phyloP scores from a whole-genome alignment of 2,888 invertebrate species.

The Odontomyia ornata region DNA sequence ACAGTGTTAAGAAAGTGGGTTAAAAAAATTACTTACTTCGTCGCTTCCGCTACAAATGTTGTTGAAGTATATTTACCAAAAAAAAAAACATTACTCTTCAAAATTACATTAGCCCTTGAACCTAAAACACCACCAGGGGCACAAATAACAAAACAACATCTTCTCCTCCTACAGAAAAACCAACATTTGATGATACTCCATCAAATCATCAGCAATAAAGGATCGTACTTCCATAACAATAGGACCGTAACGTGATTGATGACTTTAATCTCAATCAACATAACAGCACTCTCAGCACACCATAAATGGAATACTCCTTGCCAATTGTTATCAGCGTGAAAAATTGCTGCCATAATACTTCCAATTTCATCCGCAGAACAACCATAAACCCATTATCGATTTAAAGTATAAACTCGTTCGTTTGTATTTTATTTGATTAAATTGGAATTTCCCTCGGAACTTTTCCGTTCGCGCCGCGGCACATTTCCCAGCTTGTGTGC shows the following conservation, averaged over 20 bases:
- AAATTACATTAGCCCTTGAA: too few species aligned
- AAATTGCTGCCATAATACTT: conserved; percentile 2
- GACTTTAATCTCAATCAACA: background rate
- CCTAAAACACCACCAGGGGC: too few species aligned
- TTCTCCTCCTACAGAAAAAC: too few species aligned
- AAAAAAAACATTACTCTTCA: too few species aligned
- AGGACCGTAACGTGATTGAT: background rate
- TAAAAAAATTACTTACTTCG: too few species aligned
- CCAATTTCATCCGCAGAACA: background rate
- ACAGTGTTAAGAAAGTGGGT: too few species aligned
- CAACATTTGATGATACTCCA: background rate
- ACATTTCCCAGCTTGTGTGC: background rate
- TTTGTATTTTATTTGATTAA: conserved; percentile 21
- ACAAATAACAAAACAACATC: too few species aligned
- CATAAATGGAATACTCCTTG: background rate
- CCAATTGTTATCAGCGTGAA: background rate
- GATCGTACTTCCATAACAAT: background rate
- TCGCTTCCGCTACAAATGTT: too few species aligned
- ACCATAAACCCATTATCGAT: conserved; percentile 17
- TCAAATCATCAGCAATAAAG: background rate
- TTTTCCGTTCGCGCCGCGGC: background rate
- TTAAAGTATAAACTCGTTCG: background rate
- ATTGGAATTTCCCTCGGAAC: background rate
- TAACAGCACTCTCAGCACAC: background rate
- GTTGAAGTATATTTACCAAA: too few species aligned